Conservation (phyloP, 2,888 invertebrate genomes). For the Stenurella melanura region DNA sequence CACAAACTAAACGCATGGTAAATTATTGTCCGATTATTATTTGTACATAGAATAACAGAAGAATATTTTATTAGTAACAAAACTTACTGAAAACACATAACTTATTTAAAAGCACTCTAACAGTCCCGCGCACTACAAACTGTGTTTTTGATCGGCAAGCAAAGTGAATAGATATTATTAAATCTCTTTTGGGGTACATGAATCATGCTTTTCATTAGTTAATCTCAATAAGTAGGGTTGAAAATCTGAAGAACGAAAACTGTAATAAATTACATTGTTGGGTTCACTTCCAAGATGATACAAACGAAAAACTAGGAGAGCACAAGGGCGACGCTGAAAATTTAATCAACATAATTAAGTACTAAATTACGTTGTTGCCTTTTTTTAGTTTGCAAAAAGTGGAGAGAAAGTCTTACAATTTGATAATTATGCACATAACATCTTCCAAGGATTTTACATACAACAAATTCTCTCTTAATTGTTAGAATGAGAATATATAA, state of each 20-base stretch:
- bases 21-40: too few species aligned
- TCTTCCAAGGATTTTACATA: not conserved
- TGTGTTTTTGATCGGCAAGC: constrained; percentile 9
- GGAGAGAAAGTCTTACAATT: constrained; percentile 19
- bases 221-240: constrained; percentile 66
- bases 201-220: constrained; percentile 67
- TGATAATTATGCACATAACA: not conserved
- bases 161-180: constrained; percentile 48
- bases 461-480: not conserved
- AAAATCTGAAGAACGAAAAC: constrained; percentile 64
- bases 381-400: constrained; percentile 38
- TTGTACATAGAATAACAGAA: too few species aligned
- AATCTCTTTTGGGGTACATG: constrained; percentile 53
- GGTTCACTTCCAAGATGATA: constrained; percentile 51
- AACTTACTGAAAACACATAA: too few species aligned
- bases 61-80: too few species aligned
- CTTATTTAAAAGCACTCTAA: not conserved
- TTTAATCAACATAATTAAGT: constrained; percentile 56
- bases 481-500: too few species aligned
- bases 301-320: constrained; percentile 52
- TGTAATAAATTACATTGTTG: constrained; percentile 60
- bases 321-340: constrained; percentile 44
- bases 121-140: not conserved
- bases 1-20: too few species aligned
- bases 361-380: constrained; percentile 49